A percentile compares a stretch with the other conserved stretches of the same genome.
phyloP scores from a whole-genome alignment of 2,113 vertebrate genomes.

The Hiodon tergisus region DNA sequence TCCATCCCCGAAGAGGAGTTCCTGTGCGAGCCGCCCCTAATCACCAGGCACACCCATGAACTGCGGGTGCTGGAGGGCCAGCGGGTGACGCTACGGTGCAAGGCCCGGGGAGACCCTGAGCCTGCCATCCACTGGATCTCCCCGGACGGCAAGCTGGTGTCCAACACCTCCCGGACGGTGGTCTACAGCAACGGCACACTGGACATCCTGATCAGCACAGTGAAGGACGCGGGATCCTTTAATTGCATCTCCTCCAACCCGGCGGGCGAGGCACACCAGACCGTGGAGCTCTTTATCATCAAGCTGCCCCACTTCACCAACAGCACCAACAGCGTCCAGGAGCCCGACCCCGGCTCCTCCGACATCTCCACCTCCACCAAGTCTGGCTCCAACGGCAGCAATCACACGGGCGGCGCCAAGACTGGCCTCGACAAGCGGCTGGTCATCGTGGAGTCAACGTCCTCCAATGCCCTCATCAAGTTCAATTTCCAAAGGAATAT shows the following conservation, averaged over 20 bases:
- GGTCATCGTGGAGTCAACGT: constrained; percentile 83
- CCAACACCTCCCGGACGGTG: constrained; percentile 80
- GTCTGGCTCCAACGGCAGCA: constrained; percentile 75
- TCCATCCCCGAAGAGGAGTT: constrained; percentile 96
- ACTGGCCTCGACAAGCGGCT: constrained; percentile 87
- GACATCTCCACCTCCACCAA: constrained; percentile 95
- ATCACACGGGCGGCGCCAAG: constrained; percentile 78
- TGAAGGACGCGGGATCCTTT: constrained; percentile 93
- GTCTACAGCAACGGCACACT: constrained; percentile 89
- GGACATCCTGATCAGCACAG: constrained; percentile 94
- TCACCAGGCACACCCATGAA: constrained; percentile 92
- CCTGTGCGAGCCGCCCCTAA: constrained; percentile 92
- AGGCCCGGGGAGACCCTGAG: constrained; percentile 89
- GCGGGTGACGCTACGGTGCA: constrained; percentile 84
- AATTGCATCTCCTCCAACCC: constrained; percentile 96
- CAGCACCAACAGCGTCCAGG: constrained; percentile 80
- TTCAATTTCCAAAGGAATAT: constrained; percentile 98
- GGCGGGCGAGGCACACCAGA: constrained; percentile 90
- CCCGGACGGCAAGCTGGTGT: constrained; percentile 94
- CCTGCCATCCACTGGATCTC: constrained; percentile 97
- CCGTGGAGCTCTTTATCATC: constrained; percentile 83
- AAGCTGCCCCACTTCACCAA: constrained; percentile 93
- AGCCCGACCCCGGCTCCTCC: constrained; percentile 90
- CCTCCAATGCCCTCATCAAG: constrained; percentile 84
- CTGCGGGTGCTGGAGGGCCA: constrained; percentile 91